A percentile compares a stretch with the other conserved stretches of the same genome.
These are phyloP conservation scores for Lepidurus packardi DNA, from an alignment of 1,140 invertebrate genomes.

Conservation along the genomic window DNA sequence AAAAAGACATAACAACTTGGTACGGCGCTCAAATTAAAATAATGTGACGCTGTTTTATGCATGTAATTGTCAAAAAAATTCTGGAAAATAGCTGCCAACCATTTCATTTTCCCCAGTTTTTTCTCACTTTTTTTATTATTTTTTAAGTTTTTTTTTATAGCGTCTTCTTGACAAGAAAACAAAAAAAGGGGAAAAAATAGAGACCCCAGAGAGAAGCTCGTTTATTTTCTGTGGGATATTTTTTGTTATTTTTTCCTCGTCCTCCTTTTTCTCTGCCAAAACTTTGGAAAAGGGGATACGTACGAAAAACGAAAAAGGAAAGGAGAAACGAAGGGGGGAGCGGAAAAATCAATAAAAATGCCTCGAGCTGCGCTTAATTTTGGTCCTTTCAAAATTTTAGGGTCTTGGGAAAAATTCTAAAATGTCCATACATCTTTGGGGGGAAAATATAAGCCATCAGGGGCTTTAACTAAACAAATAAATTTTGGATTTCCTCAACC, in stretches of 20 bases:
- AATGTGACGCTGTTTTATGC: too few relatives aligned
- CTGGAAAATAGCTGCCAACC: too few relatives aligned
- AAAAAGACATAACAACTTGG: too few relatives aligned
- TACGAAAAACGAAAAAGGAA: neutral
- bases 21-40: too few relatives aligned
- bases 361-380: constrained; percentile 21
- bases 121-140: too few relatives aligned
- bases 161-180: neutral
- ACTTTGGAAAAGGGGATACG: neutral
- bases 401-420: neutral
- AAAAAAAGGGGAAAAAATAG: neutral
- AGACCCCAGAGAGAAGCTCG: constrained; percentile 10
- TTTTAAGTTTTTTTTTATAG: neutral
- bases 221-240: constrained; percentile 19
- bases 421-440: too few relatives aligned
- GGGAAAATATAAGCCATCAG: too few relatives aligned
- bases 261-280: neutral
- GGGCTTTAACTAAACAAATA: too few relatives aligned
- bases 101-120: too few relatives aligned
- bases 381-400: constrained; percentile 2
- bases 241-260: neutral
- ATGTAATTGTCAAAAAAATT: too few relatives aligned
- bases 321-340: neutral
- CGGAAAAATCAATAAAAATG: constrained; percentile 22
- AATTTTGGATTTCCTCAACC: neutral